These are phyloP conservation scores for Argyresthia goedartella DNA, from an alignment of 2,888 invertebrate genomes.

Conservation along the genomic window DNA sequence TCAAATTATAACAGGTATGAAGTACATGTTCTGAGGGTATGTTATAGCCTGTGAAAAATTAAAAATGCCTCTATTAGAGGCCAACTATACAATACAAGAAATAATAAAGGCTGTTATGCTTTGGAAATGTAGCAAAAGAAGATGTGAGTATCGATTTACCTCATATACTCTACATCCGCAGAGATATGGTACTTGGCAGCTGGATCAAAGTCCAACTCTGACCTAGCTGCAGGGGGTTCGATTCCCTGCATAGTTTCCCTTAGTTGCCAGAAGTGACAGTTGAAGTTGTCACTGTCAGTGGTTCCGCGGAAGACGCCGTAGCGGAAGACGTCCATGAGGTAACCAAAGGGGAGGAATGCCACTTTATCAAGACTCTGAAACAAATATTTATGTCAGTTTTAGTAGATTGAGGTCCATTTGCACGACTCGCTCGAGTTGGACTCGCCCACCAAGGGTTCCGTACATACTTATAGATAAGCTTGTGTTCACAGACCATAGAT, in stretches of 20 bases:
- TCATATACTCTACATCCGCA: constrained; percentile 75
- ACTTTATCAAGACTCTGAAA: constrained; percentile 70
- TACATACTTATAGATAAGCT: too few species aligned
- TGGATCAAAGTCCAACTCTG: constrained; percentile 75
- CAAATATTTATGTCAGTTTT: neutral
- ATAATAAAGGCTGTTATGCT: too few species aligned
- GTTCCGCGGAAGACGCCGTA: constrained; percentile 77
- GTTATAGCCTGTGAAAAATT: too few species aligned
- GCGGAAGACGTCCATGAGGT: constrained; percentile 77
- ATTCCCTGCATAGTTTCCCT: constrained; percentile 73
- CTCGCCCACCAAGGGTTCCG: too few species aligned
- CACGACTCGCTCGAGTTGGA: too few species aligned
- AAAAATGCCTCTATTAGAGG: too few species aligned
- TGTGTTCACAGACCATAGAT: too few species aligned
- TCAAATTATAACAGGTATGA: too few species aligned
- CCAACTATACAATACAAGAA: too few species aligned
- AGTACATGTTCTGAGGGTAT: too few species aligned
- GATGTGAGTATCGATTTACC: constrained; percentile 39
- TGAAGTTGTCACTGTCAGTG: constrained; percentile 70
- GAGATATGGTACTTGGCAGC: constrained; percentile 79
- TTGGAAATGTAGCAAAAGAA: too few species aligned
- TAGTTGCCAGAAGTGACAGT: constrained; percentile 76
- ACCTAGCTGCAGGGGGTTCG: constrained; percentile 72
- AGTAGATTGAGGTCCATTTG: neutral
- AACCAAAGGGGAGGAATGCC: constrained; percentile 77